Evolutionary conservation across 2,797 vertebrate species (phyloP), one percentile per base, ranked within the genome.

Genomic region (Tenualosa thibaudeaui): DNA sequence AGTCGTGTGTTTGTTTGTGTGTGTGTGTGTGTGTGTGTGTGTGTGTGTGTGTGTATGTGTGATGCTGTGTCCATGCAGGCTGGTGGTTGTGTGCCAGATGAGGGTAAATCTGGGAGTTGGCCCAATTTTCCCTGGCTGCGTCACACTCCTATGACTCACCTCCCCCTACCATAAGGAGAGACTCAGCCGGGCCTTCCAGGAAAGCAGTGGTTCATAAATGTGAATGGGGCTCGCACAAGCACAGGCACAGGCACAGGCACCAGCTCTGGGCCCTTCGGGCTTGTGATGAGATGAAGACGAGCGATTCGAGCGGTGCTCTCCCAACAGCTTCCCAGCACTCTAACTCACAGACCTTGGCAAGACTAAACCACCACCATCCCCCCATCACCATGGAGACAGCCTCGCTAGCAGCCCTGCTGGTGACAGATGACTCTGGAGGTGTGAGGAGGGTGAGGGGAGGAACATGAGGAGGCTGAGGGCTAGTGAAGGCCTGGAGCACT

Each of bases 371-470:
- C 37, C 71, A 51, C 50, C 50, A 51, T 19, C 43, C 40, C 71
- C 71, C 71, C 68, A 40, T 78, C 40, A 31, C 81, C 51, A 56
- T 82, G 51, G 50, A 82, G 53, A 82, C 81, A 82, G 31, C 54
- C 8, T 43, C 37, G 19, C 54, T 31, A 54, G 6, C 58, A 50
- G 46, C 15, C 24, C 40, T 8, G 71, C 71, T 43, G 6, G 40
- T 78, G 71, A 22, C 71, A 43, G 71, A 78, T 78, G 71, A 46
- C 71, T 7, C 71, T 7, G 37, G 26, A 40, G 37, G 15, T 43
- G 71, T 78, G 43, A 78, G 40, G 40, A 17, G 10, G 65, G 10
- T 13, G 26, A 78, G 37, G 71, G 37, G 71, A 78, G 37, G 71
- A 43, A 19, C 40, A 78, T 43, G 15, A 78, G 17, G 37, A 78